Evolutionary conservation across 2,797 vertebrate genomes (phyloP), one percentile per base, ranked within the genome.

Genomic region (Clarias pachynema): DNA sequence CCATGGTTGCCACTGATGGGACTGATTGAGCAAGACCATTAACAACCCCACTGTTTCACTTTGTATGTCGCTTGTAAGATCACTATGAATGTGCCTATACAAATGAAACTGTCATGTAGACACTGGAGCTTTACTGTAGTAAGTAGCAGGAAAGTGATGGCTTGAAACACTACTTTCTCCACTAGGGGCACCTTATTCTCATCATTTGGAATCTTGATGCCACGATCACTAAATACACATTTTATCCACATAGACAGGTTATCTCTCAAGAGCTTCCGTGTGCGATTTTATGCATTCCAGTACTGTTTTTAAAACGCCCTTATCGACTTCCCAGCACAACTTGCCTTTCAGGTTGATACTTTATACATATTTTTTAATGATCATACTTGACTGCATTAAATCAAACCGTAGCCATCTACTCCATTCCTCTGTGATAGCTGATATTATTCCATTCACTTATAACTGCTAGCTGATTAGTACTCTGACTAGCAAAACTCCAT

Each of bases 221-320:
- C 60, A 63, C 37, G 49, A 18, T 79, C 37, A 44, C 59, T 63
- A 24, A 26, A 62, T 40, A 44, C 18, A 18, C 59, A 49, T 79
- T 44, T 65, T 44, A 63, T 26, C 16, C 29, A 15, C 26, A 14
- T 20, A 53, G 26, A 26, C 7, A 5, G 5, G 24, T 31, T 34
- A 44, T 44, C 49, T 37, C 29, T 66, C 34, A 70, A 70, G 12
- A 62, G 68, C 44, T 56, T 81, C 8, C 10, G 0, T 81, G 62
- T 68, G 65, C 40, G 56, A 31, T 68, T 68, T 49, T 57, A 57
- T 59, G 34, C 78, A 66, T 68, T 68, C 26, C 62, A 81, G n/a
- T 81, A 66, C 62, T 53, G 79, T 81, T 68, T 81, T 81, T 68
- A 81, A 69, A 63, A 69, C 49, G 14, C 26, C 18, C 2, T 68